Evolutionary conservation across 2,888 invertebrate species (phyloP).

Genomic region (Julus scandinavius): DNA sequence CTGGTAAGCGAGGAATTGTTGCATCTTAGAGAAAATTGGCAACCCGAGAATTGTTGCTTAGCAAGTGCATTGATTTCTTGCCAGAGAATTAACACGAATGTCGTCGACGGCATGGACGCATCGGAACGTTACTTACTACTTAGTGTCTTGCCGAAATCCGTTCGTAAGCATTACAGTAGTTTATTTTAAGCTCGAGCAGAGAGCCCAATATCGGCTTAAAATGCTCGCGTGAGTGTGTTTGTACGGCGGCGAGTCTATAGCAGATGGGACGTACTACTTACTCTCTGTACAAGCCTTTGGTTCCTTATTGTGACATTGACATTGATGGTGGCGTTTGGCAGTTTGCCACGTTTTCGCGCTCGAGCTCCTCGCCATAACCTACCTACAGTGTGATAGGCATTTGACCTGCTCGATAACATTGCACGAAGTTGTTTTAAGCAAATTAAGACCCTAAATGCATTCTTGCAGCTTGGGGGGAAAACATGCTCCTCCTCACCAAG

Average conservation of each 20-base stretch:
- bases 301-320: conserved; percentile 51
- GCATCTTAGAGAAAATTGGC: neutral
- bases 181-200: neutral
- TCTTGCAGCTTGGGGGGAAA: neutral
- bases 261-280: neutral
- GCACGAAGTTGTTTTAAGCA: conserved; percentile 2
- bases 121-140: neutral
- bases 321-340: conserved; percentile 44
- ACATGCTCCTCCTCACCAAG: neutral
- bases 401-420: neutral
- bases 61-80: neutral
- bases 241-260: neutral
- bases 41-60: neutral
- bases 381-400: conserved; percentile 12
- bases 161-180: neutral
- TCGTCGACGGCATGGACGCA: neutral
- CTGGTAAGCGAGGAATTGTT: neutral
- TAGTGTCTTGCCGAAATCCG: neutral
- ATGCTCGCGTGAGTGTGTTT: neutral
- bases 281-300: neutral
- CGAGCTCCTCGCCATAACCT: neutral
- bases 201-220: neutral
- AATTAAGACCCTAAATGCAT: neutral
- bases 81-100: neutral
- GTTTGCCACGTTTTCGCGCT: conserved; percentile 4